A percentile compares a stretch with the other conserved stretches of the same genome.
Evolutionary conservation across 2,113 vertebrate species (phyloP).

Genomic region (Callopanchax toddi): DNA sequence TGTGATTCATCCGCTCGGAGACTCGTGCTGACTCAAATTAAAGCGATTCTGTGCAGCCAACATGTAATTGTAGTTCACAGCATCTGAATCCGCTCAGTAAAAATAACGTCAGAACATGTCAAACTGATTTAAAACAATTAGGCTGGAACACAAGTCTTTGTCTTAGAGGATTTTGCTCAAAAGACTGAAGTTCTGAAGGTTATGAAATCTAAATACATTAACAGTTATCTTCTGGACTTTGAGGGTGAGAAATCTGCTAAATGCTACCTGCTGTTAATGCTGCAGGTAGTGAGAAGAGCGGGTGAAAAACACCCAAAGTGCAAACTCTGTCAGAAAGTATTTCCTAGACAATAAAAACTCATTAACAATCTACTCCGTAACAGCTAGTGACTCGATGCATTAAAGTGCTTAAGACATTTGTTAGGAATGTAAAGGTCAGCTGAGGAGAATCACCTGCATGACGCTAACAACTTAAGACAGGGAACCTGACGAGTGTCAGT

Average conservation of each 20-base stretch:
- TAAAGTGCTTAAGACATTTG: not conserved
- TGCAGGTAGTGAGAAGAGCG: no score
- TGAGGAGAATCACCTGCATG: no score
- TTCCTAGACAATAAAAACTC: no score
- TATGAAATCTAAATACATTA: not conserved
- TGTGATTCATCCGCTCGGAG: conserved; percentile 26
- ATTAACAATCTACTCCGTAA: no score
- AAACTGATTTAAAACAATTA: conserved; percentile 13
- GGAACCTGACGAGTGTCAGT: no score
- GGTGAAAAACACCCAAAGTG: no score
- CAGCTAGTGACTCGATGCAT: not conserved
- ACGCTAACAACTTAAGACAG: no score
- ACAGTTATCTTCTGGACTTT: no score
- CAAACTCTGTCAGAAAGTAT: not conserved
- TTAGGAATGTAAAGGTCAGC: not conserved
- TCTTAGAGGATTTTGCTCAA: not conserved
- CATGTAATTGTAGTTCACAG: conserved; percentile 13
- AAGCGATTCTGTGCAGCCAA: conserved; percentile 3
- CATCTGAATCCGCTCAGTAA: not conserved
- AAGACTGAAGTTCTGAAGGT: conserved; percentile 25
- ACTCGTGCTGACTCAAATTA: conserved; percentile 14
- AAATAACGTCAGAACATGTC: conserved; percentile 10
- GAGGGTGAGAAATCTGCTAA: no score
- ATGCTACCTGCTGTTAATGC: no score
- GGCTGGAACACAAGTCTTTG: not conserved